Evolutionary conservation across 2,888 invertebrate genomes (phyloP).

Genomic region (Phlogophora meticulosa): DNA sequence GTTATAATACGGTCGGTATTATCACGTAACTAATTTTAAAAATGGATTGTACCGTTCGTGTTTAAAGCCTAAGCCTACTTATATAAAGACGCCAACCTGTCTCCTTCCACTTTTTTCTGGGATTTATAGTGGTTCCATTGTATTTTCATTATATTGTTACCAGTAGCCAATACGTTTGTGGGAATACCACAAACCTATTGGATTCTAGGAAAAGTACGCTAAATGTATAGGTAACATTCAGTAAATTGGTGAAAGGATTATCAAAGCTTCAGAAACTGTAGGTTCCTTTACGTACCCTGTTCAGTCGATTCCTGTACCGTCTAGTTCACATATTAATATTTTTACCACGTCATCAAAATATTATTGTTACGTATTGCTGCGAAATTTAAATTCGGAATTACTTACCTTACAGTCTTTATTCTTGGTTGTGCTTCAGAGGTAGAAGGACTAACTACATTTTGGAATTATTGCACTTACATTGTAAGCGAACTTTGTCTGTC

Average conservation of each 20-base stretch:
- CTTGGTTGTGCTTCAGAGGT: no score
- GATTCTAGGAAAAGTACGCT: no score
- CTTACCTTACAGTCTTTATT: no score
- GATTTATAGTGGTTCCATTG: no score
- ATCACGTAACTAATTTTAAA: slow-evolving; percentile 21
- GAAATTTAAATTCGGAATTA: no score
- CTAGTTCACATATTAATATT: not conserved
- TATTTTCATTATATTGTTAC: no score
- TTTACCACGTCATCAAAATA: not conserved
- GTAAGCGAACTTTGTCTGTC: no score
- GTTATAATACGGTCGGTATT: slow-evolving; percentile 13
- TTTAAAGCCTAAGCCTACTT: not conserved
- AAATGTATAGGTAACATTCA: not conserved
- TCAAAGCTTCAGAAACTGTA: not conserved
- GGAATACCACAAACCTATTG: no score
- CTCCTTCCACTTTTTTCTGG: not conserved
- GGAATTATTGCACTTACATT: no score
- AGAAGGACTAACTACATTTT: no score
- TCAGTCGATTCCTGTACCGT: not conserved
- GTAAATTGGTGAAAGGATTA: not conserved
- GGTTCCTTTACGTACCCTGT: not conserved
- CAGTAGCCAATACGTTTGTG: no score
- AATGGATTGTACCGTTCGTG: slow-evolving; percentile 6
- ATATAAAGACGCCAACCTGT: not conserved
- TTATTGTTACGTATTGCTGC: not conserved